Evolutionary conservation across 2,113 vertebrate genomes (phyloP).

Genomic region (Pterocles orientalis): DNA sequence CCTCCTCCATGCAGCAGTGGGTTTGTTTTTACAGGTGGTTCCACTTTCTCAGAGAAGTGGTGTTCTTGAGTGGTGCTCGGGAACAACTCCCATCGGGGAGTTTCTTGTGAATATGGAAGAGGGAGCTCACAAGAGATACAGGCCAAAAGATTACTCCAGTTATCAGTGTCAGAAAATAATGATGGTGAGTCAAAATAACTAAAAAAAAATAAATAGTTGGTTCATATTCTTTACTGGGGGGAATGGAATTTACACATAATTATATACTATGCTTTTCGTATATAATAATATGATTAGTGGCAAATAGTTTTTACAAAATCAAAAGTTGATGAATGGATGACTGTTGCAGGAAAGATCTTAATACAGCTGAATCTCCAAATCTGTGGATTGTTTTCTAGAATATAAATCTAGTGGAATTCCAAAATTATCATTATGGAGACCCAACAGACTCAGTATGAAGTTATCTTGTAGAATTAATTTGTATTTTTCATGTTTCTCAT

Average conservation of each 20-base stretch:
- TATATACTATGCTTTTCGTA: background rate
- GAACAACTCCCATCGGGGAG: constrained; percentile 92
- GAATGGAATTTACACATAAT: background rate
- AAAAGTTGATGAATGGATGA: background rate
- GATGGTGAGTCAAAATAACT: constrained; percentile 77
- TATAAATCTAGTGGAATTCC: background rate
- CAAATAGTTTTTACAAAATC: background rate
- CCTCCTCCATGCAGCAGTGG: background rate
- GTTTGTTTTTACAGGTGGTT: constrained; percentile 83
- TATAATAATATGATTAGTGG: background rate
- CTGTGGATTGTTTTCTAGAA: background rate
- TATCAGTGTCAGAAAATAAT: constrained; percentile 84
- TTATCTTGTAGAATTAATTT: background rate
- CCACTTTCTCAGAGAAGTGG: constrained; percentile 95
- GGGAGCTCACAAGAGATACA: constrained; percentile 92
- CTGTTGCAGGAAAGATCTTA: background rate
- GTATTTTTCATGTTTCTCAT: background rate
- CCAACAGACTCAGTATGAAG: background rate
- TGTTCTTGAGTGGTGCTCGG: constrained; percentile 95
- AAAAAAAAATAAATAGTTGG: background rate
- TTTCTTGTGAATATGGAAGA: constrained; percentile 84
- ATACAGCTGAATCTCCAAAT: background rate
- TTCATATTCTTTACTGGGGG: background rate
- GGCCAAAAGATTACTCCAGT: constrained; percentile 82
- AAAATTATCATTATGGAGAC: background rate